These are phyloP conservation scores for Pipistrellus pipistrellus DNA, from an alignment of 2,797 vertebrate species.

Conservation along the genomic window DNA sequence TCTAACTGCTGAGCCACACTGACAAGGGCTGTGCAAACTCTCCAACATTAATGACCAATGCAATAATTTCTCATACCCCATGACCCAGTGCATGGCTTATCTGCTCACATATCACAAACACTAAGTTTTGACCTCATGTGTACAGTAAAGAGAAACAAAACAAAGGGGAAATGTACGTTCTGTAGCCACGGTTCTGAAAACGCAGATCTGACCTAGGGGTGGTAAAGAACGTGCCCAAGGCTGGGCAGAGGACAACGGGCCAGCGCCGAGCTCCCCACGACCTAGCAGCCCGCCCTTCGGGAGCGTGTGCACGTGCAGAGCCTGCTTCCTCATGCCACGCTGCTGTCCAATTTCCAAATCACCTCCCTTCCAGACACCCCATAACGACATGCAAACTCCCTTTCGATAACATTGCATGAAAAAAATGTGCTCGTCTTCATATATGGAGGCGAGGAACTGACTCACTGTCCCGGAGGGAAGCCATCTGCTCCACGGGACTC, in stretches of 20 bases:
- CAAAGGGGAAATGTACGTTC: background rate
- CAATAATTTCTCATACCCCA: background rate
- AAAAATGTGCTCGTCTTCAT: conserved; percentile 52
- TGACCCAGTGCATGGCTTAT: background rate
- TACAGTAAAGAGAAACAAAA: conserved; percentile 46
- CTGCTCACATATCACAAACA: conserved; percentile 35
- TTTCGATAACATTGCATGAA: conserved; percentile 28
- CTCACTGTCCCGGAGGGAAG: conserved; percentile 74
- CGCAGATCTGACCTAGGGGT: background rate
- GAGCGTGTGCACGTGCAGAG: background rate
- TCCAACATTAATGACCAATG: background rate
- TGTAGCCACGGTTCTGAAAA: background rate
- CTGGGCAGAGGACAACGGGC: background rate
- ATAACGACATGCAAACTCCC: conserved; percentile 47
- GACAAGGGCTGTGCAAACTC: background rate
- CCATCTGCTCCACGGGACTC: conserved; percentile 62
- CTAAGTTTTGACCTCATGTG: background rate
- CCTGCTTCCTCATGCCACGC: background rate
- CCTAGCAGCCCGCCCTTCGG: background rate
- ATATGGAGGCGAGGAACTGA: conserved; percentile 45
- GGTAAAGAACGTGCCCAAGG: background rate
- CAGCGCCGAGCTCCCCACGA: background rate
- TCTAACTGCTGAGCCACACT: no score
- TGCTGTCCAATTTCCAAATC: conserved; percentile 62
- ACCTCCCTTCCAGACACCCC: conserved; percentile 58